phyloP scores from a whole-genome alignment of 2,888 invertebrate genomes.

The Idaea biselata region DNA sequence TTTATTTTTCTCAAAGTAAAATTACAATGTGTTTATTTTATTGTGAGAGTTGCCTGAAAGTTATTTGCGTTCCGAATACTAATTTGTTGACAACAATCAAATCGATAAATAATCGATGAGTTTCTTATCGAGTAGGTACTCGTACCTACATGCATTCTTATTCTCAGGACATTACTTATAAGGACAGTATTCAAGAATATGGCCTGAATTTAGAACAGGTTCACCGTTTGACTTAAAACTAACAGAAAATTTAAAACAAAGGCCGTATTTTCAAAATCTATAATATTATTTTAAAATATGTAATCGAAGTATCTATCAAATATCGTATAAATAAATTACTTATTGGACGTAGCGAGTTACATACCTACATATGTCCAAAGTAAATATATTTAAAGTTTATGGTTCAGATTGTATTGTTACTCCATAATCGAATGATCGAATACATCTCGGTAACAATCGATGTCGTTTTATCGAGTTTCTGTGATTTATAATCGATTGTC shows the following conservation, averaged over 20 bases:
- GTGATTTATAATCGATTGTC: slow-evolving; percentile 72
- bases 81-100: slow-evolving; percentile 33
- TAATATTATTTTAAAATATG: no score
- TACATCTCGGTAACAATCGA: neutral
- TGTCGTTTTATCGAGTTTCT: slow-evolving; percentile 13
- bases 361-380: no score
- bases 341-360: no score
- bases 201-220: no score
- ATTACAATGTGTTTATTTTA: slow-evolving; percentile 13
- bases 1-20: no score
- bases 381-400: neutral
- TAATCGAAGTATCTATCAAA: no score
- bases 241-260: neutral
- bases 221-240: neutral
- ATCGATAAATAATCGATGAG: slow-evolving; percentile 44
- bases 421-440: neutral
- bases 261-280: neutral
- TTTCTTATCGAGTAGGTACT: neutral
- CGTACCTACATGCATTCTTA: slow-evolving; percentile 19
- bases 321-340: no score
- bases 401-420: neutral
- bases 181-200: neutral
- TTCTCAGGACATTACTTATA: slow-evolving; percentile 26
- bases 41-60: slow-evolving; percentile 29
- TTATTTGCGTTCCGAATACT: slow-evolving; percentile 24